Base-by-base conservation (phyloP, 2,113 vertebrate genomes). In the Podiceps cristatus region DNA sequence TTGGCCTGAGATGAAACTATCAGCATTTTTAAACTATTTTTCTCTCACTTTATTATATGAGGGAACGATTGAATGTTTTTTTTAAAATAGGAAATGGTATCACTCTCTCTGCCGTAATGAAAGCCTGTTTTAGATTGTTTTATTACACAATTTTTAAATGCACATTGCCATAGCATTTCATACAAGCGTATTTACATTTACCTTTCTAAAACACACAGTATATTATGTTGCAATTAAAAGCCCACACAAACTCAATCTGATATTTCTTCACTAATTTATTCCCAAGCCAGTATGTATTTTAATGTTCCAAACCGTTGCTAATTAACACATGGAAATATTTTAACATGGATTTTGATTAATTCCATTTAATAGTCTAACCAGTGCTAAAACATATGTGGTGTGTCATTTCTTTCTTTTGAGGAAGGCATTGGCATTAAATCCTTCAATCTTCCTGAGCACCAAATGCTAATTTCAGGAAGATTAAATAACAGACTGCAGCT, bases 401-500 rank as follows among this genome's bases (percentile, higher is more conserved):
- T 80, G 91, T 76, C 68, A 94, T 90, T 96, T 94, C 84, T 87
- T 66, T 91, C 93, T 94, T 94, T 58, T 96, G 94, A 95, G 73
- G 68, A 94, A 97, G 90, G 77, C 77, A 96, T 45, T 95, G 82
- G 73, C 91, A 96, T 96, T 97, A 91, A 96, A 94, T 97, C 93
- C 95, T 97, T 98, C 87, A 93, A 90, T 96, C 93, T 97, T 97
- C 67, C 81, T 89, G 96, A 95, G 96, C 87, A 96, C 92, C 91
- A 96, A 98, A 97, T 95, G 91, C 82, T 97, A 97, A 97, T 98
- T 96, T 96, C 96, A 96, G 89, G 86, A 97, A 97, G 93, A 97
- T 93, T 96, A 90, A 95, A 92, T 97, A 97, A 96, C 80, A 97
- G 83, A 93, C 68, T 91, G 69, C 29, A 93, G 80, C 66, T 97